A percentile compares a stretch with the other conserved stretches of the same genome.
Conservation (phyloP, 2,113 vertebrate genomes). For the Andinoacara biseriatus region DNA sequence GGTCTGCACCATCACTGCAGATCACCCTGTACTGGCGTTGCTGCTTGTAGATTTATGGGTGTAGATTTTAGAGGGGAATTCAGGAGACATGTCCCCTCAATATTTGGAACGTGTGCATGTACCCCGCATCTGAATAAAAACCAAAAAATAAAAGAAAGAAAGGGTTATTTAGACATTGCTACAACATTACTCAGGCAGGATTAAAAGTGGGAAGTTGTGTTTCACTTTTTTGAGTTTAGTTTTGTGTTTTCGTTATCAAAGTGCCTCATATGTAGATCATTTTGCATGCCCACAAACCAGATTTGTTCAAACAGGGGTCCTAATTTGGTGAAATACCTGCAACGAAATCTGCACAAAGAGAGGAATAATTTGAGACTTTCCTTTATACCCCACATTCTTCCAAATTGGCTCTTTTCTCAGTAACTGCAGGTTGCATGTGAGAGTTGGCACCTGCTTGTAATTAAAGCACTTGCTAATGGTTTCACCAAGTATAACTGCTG, state of each 20-base stretch:
- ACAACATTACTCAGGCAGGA: neutral
- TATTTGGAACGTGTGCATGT: neutral
- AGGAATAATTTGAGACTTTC: conserved; percentile 6
- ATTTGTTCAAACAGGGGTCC: neutral
- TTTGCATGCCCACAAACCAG: neutral
- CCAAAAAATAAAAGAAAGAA: neutral
- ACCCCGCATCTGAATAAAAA: neutral
- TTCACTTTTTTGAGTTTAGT: no score
- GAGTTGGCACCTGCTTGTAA: conserved; percentile 24
- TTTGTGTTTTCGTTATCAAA: neutral
- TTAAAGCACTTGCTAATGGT: conserved; percentile 8
- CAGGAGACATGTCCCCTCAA: neutral
- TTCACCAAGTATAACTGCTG: neutral
- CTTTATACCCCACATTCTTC: conserved; percentile 4
- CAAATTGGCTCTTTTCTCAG: conserved; percentile 22
- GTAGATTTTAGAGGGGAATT: neutral
- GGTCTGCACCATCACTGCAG: neutral
- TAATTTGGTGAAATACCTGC: neutral
- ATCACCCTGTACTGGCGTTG: neutral
- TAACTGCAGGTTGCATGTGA: conserved; percentile 24
- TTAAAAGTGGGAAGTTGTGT: no score
- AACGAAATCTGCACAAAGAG: neutral
- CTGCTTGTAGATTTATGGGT: neutral
- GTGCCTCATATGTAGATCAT: neutral
- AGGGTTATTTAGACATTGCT: neutral